A percentile compares a stretch with the other conserved stretches of the same genome.
These are phyloP conservation scores for Aphodius granarius DNA, from an alignment of 2,888 invertebrate species.

Conservation along the genomic window DNA sequence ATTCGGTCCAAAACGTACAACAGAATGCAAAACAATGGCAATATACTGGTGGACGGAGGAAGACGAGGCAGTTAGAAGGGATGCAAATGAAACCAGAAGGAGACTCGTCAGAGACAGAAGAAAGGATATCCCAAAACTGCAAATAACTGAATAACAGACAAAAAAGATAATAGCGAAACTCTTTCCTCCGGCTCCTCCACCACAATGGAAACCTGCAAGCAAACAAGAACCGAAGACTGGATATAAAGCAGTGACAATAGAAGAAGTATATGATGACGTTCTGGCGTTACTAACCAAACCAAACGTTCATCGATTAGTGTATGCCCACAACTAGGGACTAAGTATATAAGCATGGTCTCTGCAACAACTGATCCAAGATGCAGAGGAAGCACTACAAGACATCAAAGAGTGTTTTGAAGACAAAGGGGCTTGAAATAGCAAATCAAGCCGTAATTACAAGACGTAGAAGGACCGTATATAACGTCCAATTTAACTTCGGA, in stretches of 20 bases:
- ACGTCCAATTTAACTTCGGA: neutral
- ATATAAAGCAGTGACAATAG: conserved; percentile 2
- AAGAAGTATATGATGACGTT: neutral
- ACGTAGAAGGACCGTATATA: neutral
- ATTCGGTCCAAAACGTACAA: neutral
- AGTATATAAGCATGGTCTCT: too few species aligned
- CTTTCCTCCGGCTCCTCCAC: neutral
- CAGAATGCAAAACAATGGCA: neutral
- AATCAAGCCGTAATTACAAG: neutral
- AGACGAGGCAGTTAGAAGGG: too few species aligned
- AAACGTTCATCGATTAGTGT: too few species aligned
- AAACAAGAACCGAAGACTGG: neutral
- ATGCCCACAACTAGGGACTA: too few species aligned
- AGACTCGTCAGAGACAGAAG: too few species aligned
- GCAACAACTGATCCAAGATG: too few species aligned
- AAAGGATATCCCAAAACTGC: neutral
- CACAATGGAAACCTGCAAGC: neutral
- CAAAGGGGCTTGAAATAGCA: neutral
- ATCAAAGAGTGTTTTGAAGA: neutral
- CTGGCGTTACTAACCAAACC: too few species aligned
- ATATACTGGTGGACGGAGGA: neutral
- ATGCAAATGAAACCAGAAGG: too few species aligned
- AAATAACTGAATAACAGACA: neutral
- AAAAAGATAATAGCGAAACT: neutral
- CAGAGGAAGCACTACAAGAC: neutral